Base-by-base conservation (phyloP, 2,113 vertebrate genomes). In the Gopherus flavomarginatus region DNA sequence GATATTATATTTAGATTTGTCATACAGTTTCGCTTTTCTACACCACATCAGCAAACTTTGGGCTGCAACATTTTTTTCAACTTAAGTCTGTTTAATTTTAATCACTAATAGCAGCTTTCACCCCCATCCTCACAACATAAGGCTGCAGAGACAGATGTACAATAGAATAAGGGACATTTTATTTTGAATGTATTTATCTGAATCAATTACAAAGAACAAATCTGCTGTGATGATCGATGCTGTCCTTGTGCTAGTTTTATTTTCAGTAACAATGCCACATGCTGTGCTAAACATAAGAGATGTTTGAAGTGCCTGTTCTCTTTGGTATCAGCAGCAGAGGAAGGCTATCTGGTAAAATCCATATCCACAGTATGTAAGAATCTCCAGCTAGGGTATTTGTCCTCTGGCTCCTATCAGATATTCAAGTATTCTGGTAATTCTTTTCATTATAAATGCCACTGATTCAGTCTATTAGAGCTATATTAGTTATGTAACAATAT, bases 241-340 rank as follows among this genome's bases (percentile, higher is more conserved):
- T 78, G 42, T 79, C 59, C 87, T 90, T 85, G 24, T 5, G 38
- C 35, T 85, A 65, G 6, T 16, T 96, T 96, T 91, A 84, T 96
- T 97, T 96, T 85, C 87, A 96, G 87, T 54, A 86, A 59, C 27
- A 95, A 90, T 90, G 52, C 35, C 95, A 94, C 83, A 81, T 94
- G 87, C 81, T 85, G 13, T 85, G 89, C 65, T 97, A 83, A 96
- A 90, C 11, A 21, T 4, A 49, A 72, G 8, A 77, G 53, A 12
- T 5, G 1, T 75, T 89, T 6, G 6, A 53, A 92, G 10, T 83
- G 16, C 53, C 44, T 59, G 10, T 10, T 52, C 54, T 78, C 53
- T 79, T 90, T 84, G 24, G 5, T 49, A 75, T 2, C 14, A 72
- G 26, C 42, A 93, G 42, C 83, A 53, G 27, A 94, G 16, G 7